Evolutionary conservation across 2,797 vertebrate species (phyloP).

Genomic region (Helicolenus hilgendorfi): DNA sequence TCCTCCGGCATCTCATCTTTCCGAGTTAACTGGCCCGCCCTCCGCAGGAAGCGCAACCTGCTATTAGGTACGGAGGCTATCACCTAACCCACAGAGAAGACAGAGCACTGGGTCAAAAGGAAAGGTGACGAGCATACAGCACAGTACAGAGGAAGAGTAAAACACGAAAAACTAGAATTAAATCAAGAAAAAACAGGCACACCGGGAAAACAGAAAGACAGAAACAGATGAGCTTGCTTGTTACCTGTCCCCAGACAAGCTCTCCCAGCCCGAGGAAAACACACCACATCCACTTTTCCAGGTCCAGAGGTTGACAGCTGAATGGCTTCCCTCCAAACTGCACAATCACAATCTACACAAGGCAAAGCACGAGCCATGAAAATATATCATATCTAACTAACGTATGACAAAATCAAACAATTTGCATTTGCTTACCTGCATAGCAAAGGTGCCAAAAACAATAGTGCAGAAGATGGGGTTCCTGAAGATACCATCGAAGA

Average conservation of each 20-base stretch:
- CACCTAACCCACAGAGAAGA: constrained; percentile 87
- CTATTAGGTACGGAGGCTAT: constrained; percentile 96
- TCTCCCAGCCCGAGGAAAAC: constrained; percentile 98
- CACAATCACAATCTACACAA: constrained; percentile 95
- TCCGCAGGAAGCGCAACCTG: constrained; percentile 96
- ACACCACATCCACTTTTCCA: constrained; percentile 99
- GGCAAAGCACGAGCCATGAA: constrained; percentile 3
- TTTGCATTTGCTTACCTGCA: constrained; percentile 91
- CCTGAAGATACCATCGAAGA: constrained; percentile 97
- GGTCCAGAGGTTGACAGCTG: constrained; percentile 95
- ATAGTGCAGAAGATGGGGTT: constrained; percentile 99
- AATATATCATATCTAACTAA: not conserved
- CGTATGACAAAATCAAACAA: not conserved
- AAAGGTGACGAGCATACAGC: not conserved
- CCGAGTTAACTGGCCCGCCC: constrained; percentile 94
- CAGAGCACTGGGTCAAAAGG: constrained; percentile 8
- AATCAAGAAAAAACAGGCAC: not conserved
- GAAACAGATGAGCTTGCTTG: constrained; percentile 4
- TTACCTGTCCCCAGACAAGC: constrained; percentile 99
- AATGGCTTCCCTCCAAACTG: constrained; percentile 99
- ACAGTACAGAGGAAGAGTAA: not conserved
- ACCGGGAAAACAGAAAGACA: not conserved
- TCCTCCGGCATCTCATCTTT: constrained; percentile 96
- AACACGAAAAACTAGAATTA: not conserved
- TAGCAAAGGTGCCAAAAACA: constrained; percentile 95